phyloP scores from a whole-genome alignment of 2,797 vertebrate genomes.

The Picus viridis region DNA sequence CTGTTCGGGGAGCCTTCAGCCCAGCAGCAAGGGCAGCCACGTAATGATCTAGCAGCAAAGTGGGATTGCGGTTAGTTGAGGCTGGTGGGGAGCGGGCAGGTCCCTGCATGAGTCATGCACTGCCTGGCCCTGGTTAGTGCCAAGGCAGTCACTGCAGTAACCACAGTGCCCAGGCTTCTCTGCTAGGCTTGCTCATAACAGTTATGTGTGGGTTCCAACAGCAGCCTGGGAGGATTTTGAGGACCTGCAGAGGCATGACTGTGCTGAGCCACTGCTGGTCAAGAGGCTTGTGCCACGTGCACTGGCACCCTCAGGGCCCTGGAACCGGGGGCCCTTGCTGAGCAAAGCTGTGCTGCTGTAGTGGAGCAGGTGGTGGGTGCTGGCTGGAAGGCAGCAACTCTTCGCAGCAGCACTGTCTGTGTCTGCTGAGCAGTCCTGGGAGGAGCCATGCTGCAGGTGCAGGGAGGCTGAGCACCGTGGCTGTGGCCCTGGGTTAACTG shows the following conservation, averaged over 20 bases:
- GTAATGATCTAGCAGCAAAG: neutral
- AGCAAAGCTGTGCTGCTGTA: neutral
- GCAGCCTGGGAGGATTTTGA: neutral
- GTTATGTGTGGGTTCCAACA: neutral
- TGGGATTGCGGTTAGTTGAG: neutral
- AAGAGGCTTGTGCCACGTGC: neutral
- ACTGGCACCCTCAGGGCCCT: neutral
- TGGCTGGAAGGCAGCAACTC: neutral
- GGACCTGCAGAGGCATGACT: neutral
- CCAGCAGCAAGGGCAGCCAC: neutral
- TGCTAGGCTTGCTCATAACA: neutral
- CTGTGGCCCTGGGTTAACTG: neutral
- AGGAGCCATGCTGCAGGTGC: neutral
- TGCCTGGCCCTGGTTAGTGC: neutral
- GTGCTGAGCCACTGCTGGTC: neutral
- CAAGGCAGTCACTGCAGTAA: neutral
- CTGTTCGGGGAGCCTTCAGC: neutral
- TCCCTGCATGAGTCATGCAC: fast-evolving
- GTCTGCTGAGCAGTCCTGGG: neutral
- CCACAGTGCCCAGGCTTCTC: neutral
- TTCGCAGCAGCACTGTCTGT: neutral
- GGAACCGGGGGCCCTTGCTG: neutral
- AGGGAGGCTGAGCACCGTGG: neutral
- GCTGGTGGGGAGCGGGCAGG: neutral
- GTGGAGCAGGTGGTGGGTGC: neutral